Evolutionary conservation across 2,888 invertebrate genomes (phyloP).

Genomic region (Melinopterus prodromus): DNA sequence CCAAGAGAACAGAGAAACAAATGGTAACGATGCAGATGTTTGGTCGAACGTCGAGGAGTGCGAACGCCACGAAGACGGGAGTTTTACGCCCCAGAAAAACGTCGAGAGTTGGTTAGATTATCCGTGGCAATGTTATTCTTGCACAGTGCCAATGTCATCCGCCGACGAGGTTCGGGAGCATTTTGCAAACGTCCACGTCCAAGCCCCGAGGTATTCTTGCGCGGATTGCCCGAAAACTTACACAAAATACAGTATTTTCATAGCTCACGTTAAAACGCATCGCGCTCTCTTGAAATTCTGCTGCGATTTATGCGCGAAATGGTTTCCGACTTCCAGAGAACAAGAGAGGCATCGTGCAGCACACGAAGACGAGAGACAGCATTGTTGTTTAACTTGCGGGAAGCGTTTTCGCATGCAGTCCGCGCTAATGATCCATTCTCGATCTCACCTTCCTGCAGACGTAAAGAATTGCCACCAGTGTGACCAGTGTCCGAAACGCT

Average conservation of each 20-base stretch:
- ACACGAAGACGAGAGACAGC: constrained; percentile 64
- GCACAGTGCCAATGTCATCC: constrained; percentile 61
- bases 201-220: constrained; percentile 71
- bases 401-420: constrained; percentile 67
- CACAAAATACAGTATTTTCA: constrained; percentile 69
- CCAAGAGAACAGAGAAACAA: constrained; percentile 16
- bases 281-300: constrained; percentile 67
- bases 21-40: constrained; percentile 32
- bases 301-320: constrained; percentile 65
- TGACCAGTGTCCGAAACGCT: constrained; percentile 67
- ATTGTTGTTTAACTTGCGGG: constrained; percentile 64
- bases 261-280: constrained; percentile 72
- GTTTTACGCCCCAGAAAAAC: constrained; percentile 50
- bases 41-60: constrained; percentile 37
- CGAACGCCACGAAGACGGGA: constrained; percentile 55
- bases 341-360: constrained; percentile 59
- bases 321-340: constrained; percentile 61
- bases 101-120: constrained; percentile 60
- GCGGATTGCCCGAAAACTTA: constrained; percentile 72
- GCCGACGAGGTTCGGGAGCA: constrained; percentile 67
- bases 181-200: constrained; percentile 68
- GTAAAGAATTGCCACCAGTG: constrained; percentile 67
- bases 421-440: constrained; percentile 63
- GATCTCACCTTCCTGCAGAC: constrained; percentile 66
- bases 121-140: constrained; percentile 65